Evolutionary conservation across 2,888 invertebrate species (phyloP), one percentile per base, ranked within the genome.

Genomic region (Protonemura montana): DNA sequence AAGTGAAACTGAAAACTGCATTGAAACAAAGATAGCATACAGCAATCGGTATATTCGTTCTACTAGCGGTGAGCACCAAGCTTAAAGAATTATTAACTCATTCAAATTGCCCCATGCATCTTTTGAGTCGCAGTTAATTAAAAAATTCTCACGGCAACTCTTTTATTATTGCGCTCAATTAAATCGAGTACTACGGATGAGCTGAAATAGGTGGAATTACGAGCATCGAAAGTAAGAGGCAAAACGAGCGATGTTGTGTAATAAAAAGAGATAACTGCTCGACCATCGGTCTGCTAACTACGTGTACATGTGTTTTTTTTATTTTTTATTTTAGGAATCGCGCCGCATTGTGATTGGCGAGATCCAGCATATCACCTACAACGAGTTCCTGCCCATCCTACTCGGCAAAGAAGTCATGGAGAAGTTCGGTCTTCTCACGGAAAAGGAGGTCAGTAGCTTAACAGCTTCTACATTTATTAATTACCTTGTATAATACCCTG

Each of bases 381-480:
- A 97, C 90, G 98, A 98, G 91, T 98, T 97, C 91, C 91, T 98
- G 89, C 97, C 98, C 16, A 96, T 98, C 89, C 91, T 98, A 13
- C 93, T 98, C 29, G 98, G 98, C 41, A 97, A 97, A 91, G 97
- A 97, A 89, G 95, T 97, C 59, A 97, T 97, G 97, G 95, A 96
- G 90, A 97, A 97, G 91, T 97, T 97, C 90, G 97, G 97, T 82
- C 93, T 98, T 87, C 93, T 97, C 26, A 93, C 97, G 3, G 95
- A 96, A 89, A 97, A 97, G 92, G 94, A 97, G 90, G 97, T 94
- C 90, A 90, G 90, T 87, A 35, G 27, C 82, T 81, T 25, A 35
- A 77, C 35, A 7, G 76, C 85, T 85, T 87, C 26, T 77, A 16
- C 76, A 29, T 83, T 3, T 83, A 30, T 35, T 27, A 27, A 83